Evolutionary conservation across 2,888 invertebrate genomes (phyloP), one percentile per base, ranked within the genome.

Genomic region (Lathronympha strigana): DNA sequence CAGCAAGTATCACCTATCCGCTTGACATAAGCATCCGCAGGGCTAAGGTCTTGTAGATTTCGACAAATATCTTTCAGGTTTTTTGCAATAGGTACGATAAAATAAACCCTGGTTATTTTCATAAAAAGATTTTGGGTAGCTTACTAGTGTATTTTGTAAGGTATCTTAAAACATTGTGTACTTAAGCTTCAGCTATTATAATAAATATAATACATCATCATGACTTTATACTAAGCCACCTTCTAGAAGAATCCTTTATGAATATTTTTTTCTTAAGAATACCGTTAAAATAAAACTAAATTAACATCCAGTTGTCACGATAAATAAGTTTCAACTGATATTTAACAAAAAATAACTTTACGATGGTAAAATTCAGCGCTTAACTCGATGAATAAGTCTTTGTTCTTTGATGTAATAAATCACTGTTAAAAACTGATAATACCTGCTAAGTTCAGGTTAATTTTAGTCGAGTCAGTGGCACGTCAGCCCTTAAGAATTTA

Each of bases 341-440:
- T 17, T 38, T 9, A 3, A n/a, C 43, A 4, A 45, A 28, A 43
- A 4, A 38, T n/a, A 19, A 11, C 19, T 19, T 40, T 55, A n/a
- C 43, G n/a, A 57, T 31, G 43, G 13, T 57, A 19, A 45, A 45
- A 21, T 6, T 23, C 33, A 49, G 4, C 45, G 57, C 45, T 21
- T 21, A 58, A 58, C 33, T 58, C 23, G n/a, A 15, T 47, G n/a
- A 23, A 58, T 23, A 53, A 47, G 23, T n/a, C 13, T 61, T 40
- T 62, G 36, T 19, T 25, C 54, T 54, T 17, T 38, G 36, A 4
- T 33, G 31, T 38, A 63, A 49, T 63, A 55, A 63, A 49, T 55
- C 15, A 47, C 54, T 28, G 3, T 47, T 17, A 19, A 49, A 62
- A 55, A 36, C 36, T 55, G 54, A 63, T 63, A 38, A 55, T 63